These are phyloP conservation scores for Callitettix versicolor DNA, from an alignment of 1,140 invertebrate genomes.

Conservation along the genomic window DNA sequence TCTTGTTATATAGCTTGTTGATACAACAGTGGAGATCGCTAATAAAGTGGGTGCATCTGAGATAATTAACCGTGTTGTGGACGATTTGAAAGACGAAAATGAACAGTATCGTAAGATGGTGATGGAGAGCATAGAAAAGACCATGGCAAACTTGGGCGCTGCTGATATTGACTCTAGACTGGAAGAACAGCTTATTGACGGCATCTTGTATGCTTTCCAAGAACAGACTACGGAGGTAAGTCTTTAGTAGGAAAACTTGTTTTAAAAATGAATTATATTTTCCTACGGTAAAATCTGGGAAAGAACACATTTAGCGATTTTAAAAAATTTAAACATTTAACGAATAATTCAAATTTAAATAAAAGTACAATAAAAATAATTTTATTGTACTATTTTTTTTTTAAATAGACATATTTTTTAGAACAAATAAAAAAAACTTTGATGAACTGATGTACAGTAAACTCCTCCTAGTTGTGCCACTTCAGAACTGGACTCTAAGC, in stretches of 20 bases:
- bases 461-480: no score
- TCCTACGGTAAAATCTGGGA: no score
- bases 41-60: slow-evolving; percentile 98
- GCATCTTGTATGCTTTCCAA: slow-evolving; percentile 98
- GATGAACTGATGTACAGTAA: no score
- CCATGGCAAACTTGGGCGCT: slow-evolving; percentile 94
- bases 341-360: no score
- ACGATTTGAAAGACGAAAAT: slow-evolving; percentile 98
- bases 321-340: no score
- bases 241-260: slow-evolving; percentile 13
- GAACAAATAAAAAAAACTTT: no score
- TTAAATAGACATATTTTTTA: no score
- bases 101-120: slow-evolving; percentile 99
- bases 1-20: slow-evolving; percentile 60
- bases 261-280: no score
- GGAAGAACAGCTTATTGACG: slow-evolving; percentile 98
- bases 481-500: no score
- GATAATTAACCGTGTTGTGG: slow-evolving; percentile 96
- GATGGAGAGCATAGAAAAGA: slow-evolving; percentile 99
- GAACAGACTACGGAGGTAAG: slow-evolving; percentile 95
- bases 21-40: slow-evolving; percentile 99
- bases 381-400: no score
- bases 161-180: slow-evolving; percentile 94
- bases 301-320: no score
- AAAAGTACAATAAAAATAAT: no score